Percentiles rank a stretch among this genome's conserved stretches.
These are phyloP conservation scores for Cardiocondyla obscurior DNA, from an alignment of 1,140 invertebrate genomes.

Conservation along the genomic window DNA sequence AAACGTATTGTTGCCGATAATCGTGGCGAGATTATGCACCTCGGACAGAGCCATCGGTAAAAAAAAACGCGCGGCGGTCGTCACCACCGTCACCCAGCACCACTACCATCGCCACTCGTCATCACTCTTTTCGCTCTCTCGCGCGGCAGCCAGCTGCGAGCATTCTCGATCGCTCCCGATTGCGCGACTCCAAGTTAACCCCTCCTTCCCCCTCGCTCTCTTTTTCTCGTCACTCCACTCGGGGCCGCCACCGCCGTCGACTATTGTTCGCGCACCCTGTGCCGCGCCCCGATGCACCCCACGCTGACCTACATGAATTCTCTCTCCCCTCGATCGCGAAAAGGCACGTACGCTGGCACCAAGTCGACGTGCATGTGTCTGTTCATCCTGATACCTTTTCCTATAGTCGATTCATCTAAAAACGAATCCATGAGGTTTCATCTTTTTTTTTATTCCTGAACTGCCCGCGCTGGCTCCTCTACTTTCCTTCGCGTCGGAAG, in stretches of 20 bases:
- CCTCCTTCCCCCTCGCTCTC: not conserved
- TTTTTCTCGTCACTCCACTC: too few relatives aligned
- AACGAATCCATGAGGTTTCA: too few relatives aligned
- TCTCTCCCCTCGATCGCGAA: too few relatives aligned
- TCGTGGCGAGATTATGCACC: slow-evolving; percentile 78
- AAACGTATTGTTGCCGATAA: slow-evolving; percentile 80
- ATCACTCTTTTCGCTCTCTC: slow-evolving; percentile 76
- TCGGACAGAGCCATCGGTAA: slow-evolving; percentile 81
- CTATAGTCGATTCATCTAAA: not conserved
- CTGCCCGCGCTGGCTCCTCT: too few relatives aligned
- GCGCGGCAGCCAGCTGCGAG: slow-evolving; percentile 46
- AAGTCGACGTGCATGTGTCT: not conserved
- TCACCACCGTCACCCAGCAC: slow-evolving; percentile 46
- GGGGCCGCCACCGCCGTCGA: not conserved
- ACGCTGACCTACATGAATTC: slow-evolving; percentile 46
- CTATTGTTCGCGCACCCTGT: not conserved
- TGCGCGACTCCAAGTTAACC: not conserved
- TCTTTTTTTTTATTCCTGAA: too few relatives aligned
- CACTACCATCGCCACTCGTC: slow-evolving; percentile 71
- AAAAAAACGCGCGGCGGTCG: slow-evolving; percentile 49
- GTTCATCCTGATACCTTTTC: too few relatives aligned
- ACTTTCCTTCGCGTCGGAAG: too few relatives aligned
- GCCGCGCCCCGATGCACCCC: not conserved
- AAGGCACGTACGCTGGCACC: not conserved
- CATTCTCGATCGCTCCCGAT: slow-evolving; percentile 1